A percentile compares a stretch with the other conserved stretches of the same genome.
These are phyloP conservation scores for Theristicus caerulescens DNA, from an alignment of 2,113 vertebrate genomes.

Conservation along the genomic window DNA sequence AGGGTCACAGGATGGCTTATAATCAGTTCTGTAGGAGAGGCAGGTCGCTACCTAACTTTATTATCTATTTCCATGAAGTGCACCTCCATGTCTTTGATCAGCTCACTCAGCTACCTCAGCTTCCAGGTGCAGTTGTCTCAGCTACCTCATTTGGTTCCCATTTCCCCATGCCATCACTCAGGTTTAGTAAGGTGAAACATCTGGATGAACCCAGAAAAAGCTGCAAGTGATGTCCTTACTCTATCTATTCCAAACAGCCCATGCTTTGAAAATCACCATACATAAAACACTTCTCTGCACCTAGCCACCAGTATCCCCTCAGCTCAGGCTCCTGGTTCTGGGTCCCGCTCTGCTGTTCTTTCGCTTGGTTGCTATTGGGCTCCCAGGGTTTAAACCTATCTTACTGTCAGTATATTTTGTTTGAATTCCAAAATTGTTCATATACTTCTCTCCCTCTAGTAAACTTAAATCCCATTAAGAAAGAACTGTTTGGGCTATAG, in stretches of 20 bases:
- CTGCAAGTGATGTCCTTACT: background rate
- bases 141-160: background rate
- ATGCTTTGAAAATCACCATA: background rate
- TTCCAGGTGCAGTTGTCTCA: background rate
- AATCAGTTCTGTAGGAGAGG: background rate
- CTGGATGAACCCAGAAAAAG: background rate
- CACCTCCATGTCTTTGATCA: background rate
- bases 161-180: background rate
- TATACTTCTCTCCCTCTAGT: background rate
- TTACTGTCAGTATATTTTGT: background rate
- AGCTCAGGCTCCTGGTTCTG: background rate
- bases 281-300: background rate
- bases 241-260: background rate
- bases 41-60: background rate
- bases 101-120: background rate
- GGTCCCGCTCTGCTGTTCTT: background rate
- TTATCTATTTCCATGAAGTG: background rate
- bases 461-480: background rate
- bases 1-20: background rate
- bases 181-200: background rate
- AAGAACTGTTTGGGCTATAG: conserved; percentile 42
- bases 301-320: background rate
- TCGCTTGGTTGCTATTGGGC: accelerated
- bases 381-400: background rate
- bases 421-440: background rate